Base-by-base conservation (phyloP, 1,140 invertebrate genomes). In the Caenorhabditis remanei region DNA sequence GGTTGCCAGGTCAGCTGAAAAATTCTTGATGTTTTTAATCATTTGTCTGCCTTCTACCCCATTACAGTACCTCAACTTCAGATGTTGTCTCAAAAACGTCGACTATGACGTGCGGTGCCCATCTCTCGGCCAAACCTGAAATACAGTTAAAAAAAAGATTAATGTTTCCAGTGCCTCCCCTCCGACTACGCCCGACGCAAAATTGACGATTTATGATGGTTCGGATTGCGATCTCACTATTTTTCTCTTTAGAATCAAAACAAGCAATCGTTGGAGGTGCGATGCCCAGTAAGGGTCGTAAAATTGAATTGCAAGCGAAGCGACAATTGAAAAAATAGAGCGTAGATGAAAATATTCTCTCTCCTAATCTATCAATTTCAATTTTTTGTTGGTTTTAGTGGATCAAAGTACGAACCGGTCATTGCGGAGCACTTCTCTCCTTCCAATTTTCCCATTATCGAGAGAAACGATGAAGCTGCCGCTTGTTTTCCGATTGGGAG, bases 41-140 rank as follows among this genome's bases (percentile, higher is more conserved):
- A 16, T 41, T 16, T 5, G 48, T 46, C 43, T 71, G 43, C 24
- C 71, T 79, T 24, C 71, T 79, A 8, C 46, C 21, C 24, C n/a
- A 24, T 24, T 24, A 79, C n/a, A 21, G 46, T 79, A 79, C 71
- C 71, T 79, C 32, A 24, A 79, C 24, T 13, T 79, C 71, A 11
- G 71, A 79, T 7, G 71, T 79, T 13, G 71, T 50, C 46, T 79
- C 71, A 53, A 50, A 79, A 50, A 79, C n/a, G 24, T 79, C 46
- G 46, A 79, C 71, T 1, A 79, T 79, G 46, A 79, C 46, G 46
- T 50, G 71, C 11, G 71, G 71, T 79, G 71, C 71, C 71, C 71
- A 79, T 79, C 71, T 48, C 46, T 79, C 71, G 32, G 71, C 71
- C 46, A 79, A 79, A 53, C 71, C 71, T 79, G 71, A 79, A 79